Evolutionary conservation across 2,888 invertebrate species (phyloP).

Genomic region (Drosophila falleni): DNA sequence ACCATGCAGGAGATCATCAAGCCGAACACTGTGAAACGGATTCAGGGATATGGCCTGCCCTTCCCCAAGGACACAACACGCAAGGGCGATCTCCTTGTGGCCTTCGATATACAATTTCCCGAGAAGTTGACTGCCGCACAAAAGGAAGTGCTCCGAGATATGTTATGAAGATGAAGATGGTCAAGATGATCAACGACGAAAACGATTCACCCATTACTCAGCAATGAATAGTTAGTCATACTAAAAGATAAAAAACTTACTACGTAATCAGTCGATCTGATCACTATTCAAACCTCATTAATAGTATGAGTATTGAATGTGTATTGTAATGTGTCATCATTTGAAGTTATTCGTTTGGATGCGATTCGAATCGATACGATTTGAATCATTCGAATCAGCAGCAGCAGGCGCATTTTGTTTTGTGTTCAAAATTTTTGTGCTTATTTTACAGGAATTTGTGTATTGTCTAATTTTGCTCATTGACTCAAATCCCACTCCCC

Average conservation of each 20-base stretch:
- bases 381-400: slow-evolving; percentile 50
- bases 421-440: slow-evolving; percentile 54
- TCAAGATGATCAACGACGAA: slow-evolving; percentile 16
- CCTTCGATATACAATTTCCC: slow-evolving; percentile 98
- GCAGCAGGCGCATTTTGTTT: slow-evolving; percentile 56
- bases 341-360: slow-evolving; percentile 13
- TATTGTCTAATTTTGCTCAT: slow-evolving; percentile 39
- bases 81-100: slow-evolving; percentile 96
- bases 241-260: slow-evolving; percentile 40
- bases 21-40: slow-evolving; percentile 94
- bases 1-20: slow-evolving; percentile 94
- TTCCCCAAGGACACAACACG: slow-evolving; percentile 96
- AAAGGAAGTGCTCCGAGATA: slow-evolving; percentile 95
- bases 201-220: slow-evolving; percentile 38
- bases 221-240: slow-evolving; percentile 48
- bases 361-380: slow-evolving; percentile 28
- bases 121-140: slow-evolving; percentile 92
- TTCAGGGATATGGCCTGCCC: slow-evolving; percentile 96
- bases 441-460: slow-evolving; percentile 45
- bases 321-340: slow-evolving; percentile 38
- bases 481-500: background rate
- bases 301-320: slow-evolving; percentile 30
- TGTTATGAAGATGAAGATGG: slow-evolving; percentile 87
- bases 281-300: slow-evolving; percentile 25
- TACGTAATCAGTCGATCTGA: slow-evolving; percentile 21